Evolutionary conservation across 2,113 vertebrate genomes (phyloP), one percentile per base, ranked within the genome.

Genomic region (Ageneiosus marmoratus): DNA sequence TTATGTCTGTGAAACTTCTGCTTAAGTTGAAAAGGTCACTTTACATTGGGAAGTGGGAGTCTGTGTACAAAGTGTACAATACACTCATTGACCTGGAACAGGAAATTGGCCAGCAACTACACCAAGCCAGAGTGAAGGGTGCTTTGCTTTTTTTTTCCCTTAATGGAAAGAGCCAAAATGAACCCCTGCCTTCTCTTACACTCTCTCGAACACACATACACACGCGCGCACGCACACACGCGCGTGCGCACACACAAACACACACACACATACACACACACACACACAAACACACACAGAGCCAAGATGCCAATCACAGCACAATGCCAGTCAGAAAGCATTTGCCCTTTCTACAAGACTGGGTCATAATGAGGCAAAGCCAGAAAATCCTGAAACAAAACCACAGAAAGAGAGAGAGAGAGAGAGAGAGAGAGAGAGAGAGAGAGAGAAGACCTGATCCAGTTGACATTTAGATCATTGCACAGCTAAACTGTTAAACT

Each of bases 281-380:
- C 74, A 78, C 34, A 56, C 53, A 74, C 67, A 77, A 78, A 84
- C 8, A 84, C 56, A 29, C 58, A 34, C 7, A 78, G 69, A 90
- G 88, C 86, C 55, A 84, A 84, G 79, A 89, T 90, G 90, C 88
- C 92, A 91, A 90, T 92, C 90, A 90, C 86, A 88, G 85, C 91
- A 93, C 92, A 94, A 93, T 93, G 85, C 86, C 89, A 91, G 92
- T 92, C 91, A 93, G 88, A 89, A 75, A 72, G 53, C 55, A 87
- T 93, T 92, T 93, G 87, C 77, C 85, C 86, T 89, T 87, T 89
- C 87, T 37, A 41, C 51, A 72, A 81, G 89, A 90, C 86, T 86
- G 83, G 80, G 83, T 90, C 75, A 86, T 93, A 92, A 93, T 88
- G 89, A 92, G 90, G 87, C 85, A 34, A 3, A 41, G 58, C 74